Evolutionary conservation across 2,888 invertebrate genomes (phyloP), one percentile per base, ranked within the genome.

Genomic region (Megamerina dolium): DNA sequence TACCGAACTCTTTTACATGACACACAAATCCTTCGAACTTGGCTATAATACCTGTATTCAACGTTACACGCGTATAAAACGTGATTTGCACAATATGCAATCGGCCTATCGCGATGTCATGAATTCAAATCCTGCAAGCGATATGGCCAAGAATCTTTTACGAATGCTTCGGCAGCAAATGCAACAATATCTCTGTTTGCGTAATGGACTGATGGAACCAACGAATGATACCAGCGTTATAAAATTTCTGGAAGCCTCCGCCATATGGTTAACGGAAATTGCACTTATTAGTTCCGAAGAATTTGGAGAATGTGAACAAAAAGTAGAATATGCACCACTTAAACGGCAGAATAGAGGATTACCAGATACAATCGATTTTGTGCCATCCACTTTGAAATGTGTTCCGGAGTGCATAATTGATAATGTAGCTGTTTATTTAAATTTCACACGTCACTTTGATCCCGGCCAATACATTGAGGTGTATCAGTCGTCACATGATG

Each of bases 371-470:
- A 82, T 87, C 67, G 85, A 86, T 3, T 75, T 74, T 41, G 77
- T 83, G 48, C 84, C 87, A 2, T 76, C 79, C 37, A 83, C 82
- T 3, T 68, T 87, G 39, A 81, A 85, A 61, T 89, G 85, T 64
- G 79, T 95, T 62, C 95, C 95, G 32, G 95, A 96, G 70, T 87
- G 88, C 65, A 75, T 95, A 26, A 74, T 92, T 36, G 93, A 93
- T 69, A 95, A 94, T 69, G 77, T 91, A 38, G 82, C 88, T 21
- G 84, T 86, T 41, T 83, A 85, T 66, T 76, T 93, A 55, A 81
- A 85, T 52, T 84, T 90, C 69, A 73, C 85, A 55, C 79, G 83
- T 18, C 79, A 84, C 10, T 81, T 83, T 35, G 74, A 74, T 45
- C 75, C 77, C 3, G 80, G 85, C 35, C 86, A 87, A 59, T 78